Conservation (phyloP, 2,113 vertebrate species). For the Silurus asotus region DNA sequence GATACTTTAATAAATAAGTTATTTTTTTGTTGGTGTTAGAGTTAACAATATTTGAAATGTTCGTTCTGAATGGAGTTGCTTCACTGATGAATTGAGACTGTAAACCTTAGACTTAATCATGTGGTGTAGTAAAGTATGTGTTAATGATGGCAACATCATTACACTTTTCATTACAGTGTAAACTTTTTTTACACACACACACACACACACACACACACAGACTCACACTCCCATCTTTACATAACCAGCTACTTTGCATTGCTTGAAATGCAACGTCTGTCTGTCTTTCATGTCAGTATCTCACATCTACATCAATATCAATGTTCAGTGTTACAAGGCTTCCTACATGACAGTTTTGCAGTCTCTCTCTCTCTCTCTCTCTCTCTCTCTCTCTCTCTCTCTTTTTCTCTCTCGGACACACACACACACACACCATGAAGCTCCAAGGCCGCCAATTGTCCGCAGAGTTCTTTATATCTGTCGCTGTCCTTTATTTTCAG, state of each 20-base stretch:
- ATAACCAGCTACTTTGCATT: not conserved
- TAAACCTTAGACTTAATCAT: slow-evolving; percentile 1
- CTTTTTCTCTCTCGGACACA: no score
- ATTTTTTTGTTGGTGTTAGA: not conserved
- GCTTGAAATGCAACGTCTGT: not conserved
- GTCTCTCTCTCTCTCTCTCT: not conserved
- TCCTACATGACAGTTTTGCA: not conserved
- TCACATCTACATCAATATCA: not conserved
- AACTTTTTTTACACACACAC: not conserved
- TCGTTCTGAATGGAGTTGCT: not conserved
- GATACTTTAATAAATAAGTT: not conserved
- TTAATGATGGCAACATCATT: not conserved
- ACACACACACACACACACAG: not conserved
- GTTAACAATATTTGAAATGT: slow-evolving; percentile 10
- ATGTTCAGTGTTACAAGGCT: not conserved
- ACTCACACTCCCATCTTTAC: not conserved
- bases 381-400: no score
- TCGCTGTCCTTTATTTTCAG: not conserved
- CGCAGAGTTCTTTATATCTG: not conserved
- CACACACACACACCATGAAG: not conserved
- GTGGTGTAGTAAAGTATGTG: not conserved
- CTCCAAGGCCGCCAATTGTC: not conserved
- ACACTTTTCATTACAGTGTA: not conserved
- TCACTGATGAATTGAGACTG: not conserved
- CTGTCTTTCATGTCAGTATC: not conserved